Percentiles rank a stretch among this genome's conserved stretches.
These are phyloP conservation scores for Camptogramma bilineatum DNA, from an alignment of 2,888 invertebrate genomes.

Conservation along the genomic window DNA sequence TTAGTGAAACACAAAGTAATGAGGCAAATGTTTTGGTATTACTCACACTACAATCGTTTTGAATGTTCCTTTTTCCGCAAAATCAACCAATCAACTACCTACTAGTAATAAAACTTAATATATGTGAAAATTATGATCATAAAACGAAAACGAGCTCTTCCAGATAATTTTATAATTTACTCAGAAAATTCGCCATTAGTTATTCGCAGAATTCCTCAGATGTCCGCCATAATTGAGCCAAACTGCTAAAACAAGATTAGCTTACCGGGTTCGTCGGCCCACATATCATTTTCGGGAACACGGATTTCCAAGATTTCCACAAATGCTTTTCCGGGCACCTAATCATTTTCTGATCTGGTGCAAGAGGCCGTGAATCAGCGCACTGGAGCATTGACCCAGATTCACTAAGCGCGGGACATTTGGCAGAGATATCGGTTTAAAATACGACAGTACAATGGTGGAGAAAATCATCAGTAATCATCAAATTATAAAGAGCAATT, in stretches of 20 bases:
- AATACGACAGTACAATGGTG: constrained; percentile 58
- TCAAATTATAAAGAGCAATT: not conserved
- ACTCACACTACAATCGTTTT: not conserved
- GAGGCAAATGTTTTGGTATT: not conserved
- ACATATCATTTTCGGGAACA: constrained; percentile 18
- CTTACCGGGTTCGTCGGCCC: constrained; percentile 18
- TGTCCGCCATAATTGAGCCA: constrained; percentile 11
- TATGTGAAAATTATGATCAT: not conserved
- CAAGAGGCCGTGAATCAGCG: constrained; percentile 53
- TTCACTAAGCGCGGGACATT: constrained; percentile 66
- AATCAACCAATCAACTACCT: too few relatives aligned
- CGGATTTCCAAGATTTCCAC: constrained; percentile 9
- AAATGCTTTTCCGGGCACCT: constrained; percentile 30
- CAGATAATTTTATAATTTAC: not conserved
- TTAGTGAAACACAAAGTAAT: constrained; percentile 3
- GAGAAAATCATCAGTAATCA: constrained; percentile 19
- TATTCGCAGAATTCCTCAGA: constrained; percentile 15
- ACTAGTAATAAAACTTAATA: too few relatives aligned
- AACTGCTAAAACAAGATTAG: constrained; percentile 1
- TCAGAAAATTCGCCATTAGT: not conserved
- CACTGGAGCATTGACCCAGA: constrained; percentile 82
- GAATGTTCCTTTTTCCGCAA: too few relatives aligned
- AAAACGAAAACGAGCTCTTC: not conserved
- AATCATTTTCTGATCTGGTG: constrained; percentile 40
- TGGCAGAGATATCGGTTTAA: constrained; percentile 71